Evolutionary conservation across 2,797 vertebrate genomes (phyloP).

Genomic region (Gallinago stenura): DNA sequence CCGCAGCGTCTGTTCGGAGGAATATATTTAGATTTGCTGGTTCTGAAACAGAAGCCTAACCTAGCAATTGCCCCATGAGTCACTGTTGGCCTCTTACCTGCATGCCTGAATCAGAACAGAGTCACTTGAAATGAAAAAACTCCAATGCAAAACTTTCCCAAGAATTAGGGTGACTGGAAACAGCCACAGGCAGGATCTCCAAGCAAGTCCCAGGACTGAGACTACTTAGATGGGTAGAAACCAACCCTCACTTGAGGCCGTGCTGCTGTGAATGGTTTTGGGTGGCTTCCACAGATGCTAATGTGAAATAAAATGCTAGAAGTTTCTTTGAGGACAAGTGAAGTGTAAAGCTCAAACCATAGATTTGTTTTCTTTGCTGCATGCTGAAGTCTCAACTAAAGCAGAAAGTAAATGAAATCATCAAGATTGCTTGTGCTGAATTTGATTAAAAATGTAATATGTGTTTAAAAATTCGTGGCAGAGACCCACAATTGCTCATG

Average conservation of each 20-base stretch:
- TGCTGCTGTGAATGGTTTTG: neutral
- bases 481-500: neutral
- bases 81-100: neutral
- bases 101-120: neutral
- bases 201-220: neutral
- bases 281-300: neutral
- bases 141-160: neutral
- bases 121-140: neutral
- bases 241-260: neutral
- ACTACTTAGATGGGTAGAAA: neutral
- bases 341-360: neutral
- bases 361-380: neutral
- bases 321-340: neutral
- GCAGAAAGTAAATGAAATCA: slow-evolving; percentile 19
- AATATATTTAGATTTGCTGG: neutral
- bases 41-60: neutral
- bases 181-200: neutral
- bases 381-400: neutral
- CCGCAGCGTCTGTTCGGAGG: accelerated
- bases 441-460: neutral
- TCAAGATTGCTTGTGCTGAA: neutral
- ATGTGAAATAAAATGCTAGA: neutral
- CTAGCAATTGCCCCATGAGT: accelerated
- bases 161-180: neutral
- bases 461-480: neutral